These are phyloP conservation scores for Murina feae DNA, from an alignment of 2,113 vertebrate species.

Conservation along the genomic window DNA sequence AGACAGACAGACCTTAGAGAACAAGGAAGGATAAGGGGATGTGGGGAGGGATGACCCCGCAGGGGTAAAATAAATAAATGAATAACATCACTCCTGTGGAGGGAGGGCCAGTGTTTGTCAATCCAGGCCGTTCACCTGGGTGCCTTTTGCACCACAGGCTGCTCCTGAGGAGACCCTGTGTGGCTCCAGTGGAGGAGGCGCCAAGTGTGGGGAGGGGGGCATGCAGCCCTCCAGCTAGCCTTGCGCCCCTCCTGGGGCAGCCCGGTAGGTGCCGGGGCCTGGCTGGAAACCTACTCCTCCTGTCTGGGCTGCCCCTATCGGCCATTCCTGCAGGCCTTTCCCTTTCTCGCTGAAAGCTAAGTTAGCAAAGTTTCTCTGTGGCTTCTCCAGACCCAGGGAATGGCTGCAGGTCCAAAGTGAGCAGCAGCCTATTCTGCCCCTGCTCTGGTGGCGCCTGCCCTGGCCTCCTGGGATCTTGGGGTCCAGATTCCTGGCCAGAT, in stretches of 20 bases:
- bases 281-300: background rate
- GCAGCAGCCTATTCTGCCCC: background rate
- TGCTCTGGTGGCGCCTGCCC: background rate
- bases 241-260: background rate
- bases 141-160: background rate
- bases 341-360: background rate
- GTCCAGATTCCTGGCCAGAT: background rate
- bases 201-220: background rate
- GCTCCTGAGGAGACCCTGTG: background rate
- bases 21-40: background rate
- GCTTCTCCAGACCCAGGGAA: background rate
- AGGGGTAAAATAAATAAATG: background rate
- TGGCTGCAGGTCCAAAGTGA: background rate
- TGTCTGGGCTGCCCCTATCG: rapidly evolving
- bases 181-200: too few relatives aligned
- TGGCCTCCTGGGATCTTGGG: background rate
- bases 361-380: constrained; percentile 52
- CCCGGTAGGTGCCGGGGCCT: background rate
- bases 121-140: background rate
- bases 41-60: background rate
- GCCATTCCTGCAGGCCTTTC: background rate
- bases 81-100: too few relatives aligned
- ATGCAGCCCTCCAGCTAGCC: rapidly evolving
- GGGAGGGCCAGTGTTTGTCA: background rate
- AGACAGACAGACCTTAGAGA: background rate